phyloP scores from a whole-genome alignment of 2,113 vertebrate species.

The Pangasianodon gigas region DNA sequence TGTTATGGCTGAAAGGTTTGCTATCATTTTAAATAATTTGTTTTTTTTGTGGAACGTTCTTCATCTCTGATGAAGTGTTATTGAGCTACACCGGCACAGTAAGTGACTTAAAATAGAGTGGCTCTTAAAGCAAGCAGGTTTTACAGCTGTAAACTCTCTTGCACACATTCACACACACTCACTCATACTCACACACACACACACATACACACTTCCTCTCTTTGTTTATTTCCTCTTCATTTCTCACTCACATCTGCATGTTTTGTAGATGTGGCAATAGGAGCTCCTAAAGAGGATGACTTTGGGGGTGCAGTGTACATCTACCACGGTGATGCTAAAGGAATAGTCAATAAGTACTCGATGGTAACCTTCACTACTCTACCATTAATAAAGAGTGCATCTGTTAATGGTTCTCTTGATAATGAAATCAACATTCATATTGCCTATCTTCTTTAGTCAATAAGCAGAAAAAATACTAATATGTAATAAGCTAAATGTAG shows the following conservation, averaged over 20 bases:
- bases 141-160: constrained; percentile 46
- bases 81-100: constrained; percentile 61
- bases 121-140: constrained; percentile 55
- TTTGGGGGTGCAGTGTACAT: constrained; percentile 89
- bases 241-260: constrained; percentile 34
- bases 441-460: not conserved
- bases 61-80: constrained; percentile 64
- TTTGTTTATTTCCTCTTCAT: constrained; percentile 15
- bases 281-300: constrained; percentile 91
- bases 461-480: not conserved
- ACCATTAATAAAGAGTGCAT: not conserved
- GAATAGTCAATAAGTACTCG: constrained; percentile 86
- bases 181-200: not conserved
- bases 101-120: constrained; percentile 57
- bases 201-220: not conserved
- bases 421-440: not conserved
- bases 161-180: not conserved
- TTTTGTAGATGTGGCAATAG: constrained; percentile 88
- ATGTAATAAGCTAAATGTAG: not conserved
- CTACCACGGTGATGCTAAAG: constrained; percentile 86
- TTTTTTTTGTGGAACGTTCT: constrained; percentile 65
- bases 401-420: not conserved
- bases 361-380: constrained; percentile 77
- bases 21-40: constrained; percentile 9
- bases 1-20: not conserved